These are phyloP conservation scores for Lysandra coridon DNA, from an alignment of 2,888 invertebrate species.

Conservation along the genomic window DNA sequence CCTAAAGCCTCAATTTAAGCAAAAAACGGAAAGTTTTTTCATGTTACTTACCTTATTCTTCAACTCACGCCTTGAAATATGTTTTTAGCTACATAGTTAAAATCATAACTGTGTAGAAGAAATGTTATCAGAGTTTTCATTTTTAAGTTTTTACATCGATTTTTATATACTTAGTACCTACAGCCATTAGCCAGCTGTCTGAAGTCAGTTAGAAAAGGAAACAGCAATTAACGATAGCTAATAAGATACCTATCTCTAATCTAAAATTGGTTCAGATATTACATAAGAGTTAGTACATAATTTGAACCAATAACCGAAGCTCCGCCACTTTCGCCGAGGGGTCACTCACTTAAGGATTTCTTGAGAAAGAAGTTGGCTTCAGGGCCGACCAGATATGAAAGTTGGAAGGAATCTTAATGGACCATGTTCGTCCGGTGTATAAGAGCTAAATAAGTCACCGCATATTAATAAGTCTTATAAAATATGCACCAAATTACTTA, in stretches of 20 bases:
- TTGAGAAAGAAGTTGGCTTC: background rate
- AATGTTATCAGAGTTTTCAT: no score
- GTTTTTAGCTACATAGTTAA: background rate
- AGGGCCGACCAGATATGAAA: conserved; percentile 21
- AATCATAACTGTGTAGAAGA: background rate
- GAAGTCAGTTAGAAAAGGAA: no score
- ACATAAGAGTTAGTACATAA: background rate
- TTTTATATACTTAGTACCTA: no score
- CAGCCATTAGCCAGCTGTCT: no score
- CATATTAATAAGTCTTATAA: background rate
- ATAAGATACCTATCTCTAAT: background rate
- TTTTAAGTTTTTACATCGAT: no score
- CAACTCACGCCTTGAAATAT: no score
- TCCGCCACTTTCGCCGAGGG: conserved; percentile 3
- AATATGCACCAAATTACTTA: no score
- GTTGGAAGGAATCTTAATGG: conserved; percentile 14
- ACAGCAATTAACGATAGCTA: no score
- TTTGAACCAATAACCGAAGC: background rate
- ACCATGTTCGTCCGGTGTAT: background rate
- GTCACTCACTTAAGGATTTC: conserved; percentile 28
- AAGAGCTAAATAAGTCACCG: background rate
- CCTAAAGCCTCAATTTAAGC: no score
- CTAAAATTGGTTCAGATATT: background rate
- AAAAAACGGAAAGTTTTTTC: no score
- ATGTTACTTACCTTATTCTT: no score